Evolutionary conservation across 2,888 invertebrate genomes (phyloP), one percentile per base, ranked within the genome.

Genomic region (Ormyrus rosae): DNA sequence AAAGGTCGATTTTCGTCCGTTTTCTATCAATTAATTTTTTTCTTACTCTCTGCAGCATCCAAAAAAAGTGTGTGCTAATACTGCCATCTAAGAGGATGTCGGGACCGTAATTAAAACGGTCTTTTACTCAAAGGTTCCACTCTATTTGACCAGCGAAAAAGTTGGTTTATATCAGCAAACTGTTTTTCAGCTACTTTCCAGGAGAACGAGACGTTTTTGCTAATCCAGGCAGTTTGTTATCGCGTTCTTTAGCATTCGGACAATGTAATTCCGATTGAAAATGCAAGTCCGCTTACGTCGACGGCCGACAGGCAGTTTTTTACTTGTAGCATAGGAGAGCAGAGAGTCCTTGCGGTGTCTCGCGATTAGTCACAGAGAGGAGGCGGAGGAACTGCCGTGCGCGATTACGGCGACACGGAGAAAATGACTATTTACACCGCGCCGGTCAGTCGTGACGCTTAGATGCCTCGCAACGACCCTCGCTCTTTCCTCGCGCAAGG

Each of bases 351-450:
- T 34, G 34, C 34, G 34, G 55, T n/a, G 11, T 5, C 11, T 10
- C 10, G 55, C 55, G 55, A 55, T 55, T 55, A 10, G 55, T 55
- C 34, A 34, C 34, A 34, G 34, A 34, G 34, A 34, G 34, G 34
- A 34, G 34, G 34, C 19, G 64, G 64, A n/a, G 48, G 61, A 9
- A 9, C 6, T 34, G 34, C 34, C 34, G 34, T 34, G 53, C 13
- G 9, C 71, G 65, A 72, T 78, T 78, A 71, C 72, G 60, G 50
- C 67, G 67, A 73, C 67, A 67, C 61, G 60, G 68, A 71, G 72
- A 72, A 67, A 78, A 78, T 78, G 58, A 60, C 67, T 72, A 65
- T 78, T 65, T 58, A 71, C 78, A 70, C 58, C 71, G 65, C 71
- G 65, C 45, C 60, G 78, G 58, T 71, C 65, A 71, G 71, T 71